A percentile compares a stretch with the other conserved stretches of the same genome.
Conservation (phyloP, 2,888 invertebrate species). For the Tetranychus truncatus region DNA sequence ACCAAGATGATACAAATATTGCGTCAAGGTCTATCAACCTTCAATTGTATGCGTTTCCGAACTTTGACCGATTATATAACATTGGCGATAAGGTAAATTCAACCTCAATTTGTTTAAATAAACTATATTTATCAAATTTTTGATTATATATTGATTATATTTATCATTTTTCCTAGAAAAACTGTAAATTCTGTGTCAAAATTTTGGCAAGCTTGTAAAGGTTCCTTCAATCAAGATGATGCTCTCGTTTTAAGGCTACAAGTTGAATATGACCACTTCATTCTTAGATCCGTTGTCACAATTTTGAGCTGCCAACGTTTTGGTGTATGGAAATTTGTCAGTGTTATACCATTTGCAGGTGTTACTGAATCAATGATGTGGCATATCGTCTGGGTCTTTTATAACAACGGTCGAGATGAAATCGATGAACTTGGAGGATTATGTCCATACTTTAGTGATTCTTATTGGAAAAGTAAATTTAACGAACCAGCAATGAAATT, state of each 20-base stretch:
- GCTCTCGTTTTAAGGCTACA: conserved; percentile 22
- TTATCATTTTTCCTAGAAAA: conserved; percentile 8
- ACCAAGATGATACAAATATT: conserved; percentile 21
- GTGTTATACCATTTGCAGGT: conserved; percentile 20
- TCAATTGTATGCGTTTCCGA: conserved; percentile 22
- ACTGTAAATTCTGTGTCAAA: conserved; percentile 20
- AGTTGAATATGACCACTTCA: conserved; percentile 24
- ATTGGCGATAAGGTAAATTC: conserved; percentile 18
- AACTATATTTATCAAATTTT: background rate
- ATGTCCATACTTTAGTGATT: conserved; percentile 20
- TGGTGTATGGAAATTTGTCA: conserved; percentile 22
- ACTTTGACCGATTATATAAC: conserved; percentile 18
- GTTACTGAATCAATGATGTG: conserved; percentile 23
- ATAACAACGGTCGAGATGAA: conserved; percentile 22
- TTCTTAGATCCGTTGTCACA: conserved; percentile 20
- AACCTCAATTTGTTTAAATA: background rate
- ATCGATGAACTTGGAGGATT: conserved; percentile 19
- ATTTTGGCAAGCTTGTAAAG: conserved; percentile 21
- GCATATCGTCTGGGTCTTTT: conserved; percentile 23
- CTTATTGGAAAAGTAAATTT: conserved; percentile 22
- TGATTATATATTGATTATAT: background rate
- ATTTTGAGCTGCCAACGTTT: conserved; percentile 20
- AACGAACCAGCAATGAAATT: conserved; percentile 18
- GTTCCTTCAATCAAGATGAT: conserved; percentile 16
- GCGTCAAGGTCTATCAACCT: conserved; percentile 18